Conservation (phyloP, 2,113 vertebrate genomes). For the Thunnus maccoyii region DNA sequence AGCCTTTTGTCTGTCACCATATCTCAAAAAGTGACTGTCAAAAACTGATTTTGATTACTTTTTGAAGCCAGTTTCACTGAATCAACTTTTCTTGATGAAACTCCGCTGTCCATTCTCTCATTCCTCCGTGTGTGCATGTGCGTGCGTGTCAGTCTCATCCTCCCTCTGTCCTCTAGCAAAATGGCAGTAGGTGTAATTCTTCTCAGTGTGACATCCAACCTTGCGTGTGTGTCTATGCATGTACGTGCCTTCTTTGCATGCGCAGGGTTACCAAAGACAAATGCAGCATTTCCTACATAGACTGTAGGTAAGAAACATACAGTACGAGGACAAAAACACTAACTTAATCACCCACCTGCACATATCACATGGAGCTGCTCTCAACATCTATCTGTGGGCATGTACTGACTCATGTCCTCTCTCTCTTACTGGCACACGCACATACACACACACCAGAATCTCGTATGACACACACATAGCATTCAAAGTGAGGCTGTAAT, state of each 20-base stretch:
- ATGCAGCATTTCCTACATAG: constrained; percentile 10
- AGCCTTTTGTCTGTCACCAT: background rate
- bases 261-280: background rate
- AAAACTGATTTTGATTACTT: background rate
- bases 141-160: background rate
- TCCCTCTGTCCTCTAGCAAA: constrained; percentile 19
- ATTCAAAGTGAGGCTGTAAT: constrained; percentile 57
- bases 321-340: background rate
- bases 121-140: background rate
- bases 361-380: constrained; percentile 26
- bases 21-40: background rate
- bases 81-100: background rate
- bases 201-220: background rate
- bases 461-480: constrained; percentile 6
- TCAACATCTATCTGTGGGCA: constrained; percentile 36
- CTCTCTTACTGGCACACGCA: background rate
- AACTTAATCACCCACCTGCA: constrained; percentile 50
- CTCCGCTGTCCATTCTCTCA: background rate
- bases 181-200: background rate
- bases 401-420: background rate
- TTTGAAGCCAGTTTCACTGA: background rate
- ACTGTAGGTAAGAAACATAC: background rate
- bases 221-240: constrained; percentile 5
- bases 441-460: constrained; percentile 17
- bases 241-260: background rate